Base-by-base conservation (phyloP, 2,797 vertebrate species). In the Alfaro cultratus region DNA sequence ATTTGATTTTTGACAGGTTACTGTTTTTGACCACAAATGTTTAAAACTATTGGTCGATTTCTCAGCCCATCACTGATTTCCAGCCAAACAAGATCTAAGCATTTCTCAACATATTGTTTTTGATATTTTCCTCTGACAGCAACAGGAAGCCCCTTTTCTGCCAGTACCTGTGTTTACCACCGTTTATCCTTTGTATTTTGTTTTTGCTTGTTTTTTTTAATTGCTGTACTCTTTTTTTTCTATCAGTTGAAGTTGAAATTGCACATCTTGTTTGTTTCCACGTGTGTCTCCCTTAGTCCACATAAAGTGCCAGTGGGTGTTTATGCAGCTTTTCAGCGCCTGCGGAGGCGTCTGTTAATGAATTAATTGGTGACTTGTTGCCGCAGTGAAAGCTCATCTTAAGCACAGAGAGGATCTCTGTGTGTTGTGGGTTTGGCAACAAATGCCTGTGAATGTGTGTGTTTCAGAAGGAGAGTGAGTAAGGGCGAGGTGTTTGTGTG, bases 281-380 rank as follows among this genome's bases (percentile, higher is more conserved):
- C 10, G 46, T 13, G 36, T 60, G 77, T 83, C 51, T 84, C 70
- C 78, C 75, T 73, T 36, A 71, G 76, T 73, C 75, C 60, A 45
- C 82, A 31, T 64, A 53, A 73, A 73, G 80, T 57, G 78, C 86
- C 89, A 80, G 79, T 34, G 68, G 39, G 79, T 90, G 88, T 93
- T 90, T 91, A 88, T 45, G 72, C 86, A 85, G 80, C 78, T 80
- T 82, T 84, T 88, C 82, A 85, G 81, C 16, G 83, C 90, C 90
- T 12, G 51, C 73, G 86, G 90, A 85, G 74, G 86, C 85, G n/a
- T 88, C 88, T 89, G 86, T 88, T 93, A 93, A 93, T 93, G 76
- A 93, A 93, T 93, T 90, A 91, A 95, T 90, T 92, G 91, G 79
- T 76, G 89, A 85, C 85, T 91, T 89, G 88, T 90, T 91, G 88